Evolutionary conservation across 1,140 invertebrate species (phyloP), one percentile per base, ranked within the genome.

Genomic region (Sipha flava): DNA sequence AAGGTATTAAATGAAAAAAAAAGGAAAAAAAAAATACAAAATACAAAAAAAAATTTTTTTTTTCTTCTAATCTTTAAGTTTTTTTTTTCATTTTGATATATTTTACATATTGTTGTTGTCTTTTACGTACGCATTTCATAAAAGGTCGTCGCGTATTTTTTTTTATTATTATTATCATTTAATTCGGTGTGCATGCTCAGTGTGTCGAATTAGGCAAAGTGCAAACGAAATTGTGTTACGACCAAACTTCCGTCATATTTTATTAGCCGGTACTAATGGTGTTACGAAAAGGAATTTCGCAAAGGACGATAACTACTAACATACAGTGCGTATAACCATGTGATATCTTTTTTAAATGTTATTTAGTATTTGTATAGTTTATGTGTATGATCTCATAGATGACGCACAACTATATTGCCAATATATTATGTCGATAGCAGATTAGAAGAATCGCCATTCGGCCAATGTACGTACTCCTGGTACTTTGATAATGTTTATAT

Each of bases 261-360:
- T 68, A 45, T 45, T 45, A 68, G 37, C 64, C 40, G 40, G 40
- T 68, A 68, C 64, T 68, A 68, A 68, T 68, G 64, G 64, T 68
- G 64, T 68, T 68, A 68, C 64, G 64, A 68, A 68, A 68, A 68
- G 64, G 64, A 68, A 68, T 68, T 45, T 68, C 40, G 64, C 64
- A 40, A 68, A 68, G 64, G 64, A 68, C 37, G 64, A 68, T 68
- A 45, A 68, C 64, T 16, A 45, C 64, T 68, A 68, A 68, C 64
- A 68, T 40, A 68, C 64, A 68, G 64, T 68, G 64, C 64, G 64
- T 68, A 68, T 68, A 45, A 66, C n/a, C 21, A 66, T 14, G n/a
- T 23, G 62, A 66, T 23, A n/a, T n/a, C n/a, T 23, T 23, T 57
- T 26, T 16, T 18, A 45, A 45, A 29, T 45, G 12, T 16, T 68